Conservation (phyloP, 2,888 invertebrate genomes). For the Halictus ligatus region DNA sequence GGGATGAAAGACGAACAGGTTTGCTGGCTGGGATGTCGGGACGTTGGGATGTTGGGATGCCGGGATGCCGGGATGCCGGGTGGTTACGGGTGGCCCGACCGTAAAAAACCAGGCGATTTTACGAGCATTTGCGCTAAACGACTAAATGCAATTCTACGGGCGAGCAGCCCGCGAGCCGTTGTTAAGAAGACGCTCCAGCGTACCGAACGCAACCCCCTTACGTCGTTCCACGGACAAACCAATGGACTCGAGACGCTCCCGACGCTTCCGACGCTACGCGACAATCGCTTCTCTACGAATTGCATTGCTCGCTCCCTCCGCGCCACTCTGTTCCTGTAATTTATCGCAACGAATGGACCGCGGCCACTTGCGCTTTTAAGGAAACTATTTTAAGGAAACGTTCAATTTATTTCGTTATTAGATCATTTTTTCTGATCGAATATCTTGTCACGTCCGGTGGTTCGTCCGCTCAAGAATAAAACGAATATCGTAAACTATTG, state of each 20-base stretch:
- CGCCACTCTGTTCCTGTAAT: constrained; percentile 31
- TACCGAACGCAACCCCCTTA: constrained; percentile 35
- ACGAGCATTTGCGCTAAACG: constrained; percentile 66
- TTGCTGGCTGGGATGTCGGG: not conserved
- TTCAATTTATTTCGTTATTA: too few species aligned
- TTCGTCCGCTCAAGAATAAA: too few species aligned
- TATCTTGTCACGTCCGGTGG: too few species aligned
- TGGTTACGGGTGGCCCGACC: constrained; percentile 18
- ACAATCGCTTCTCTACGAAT: constrained; percentile 22
- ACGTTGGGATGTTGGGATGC: not conserved
- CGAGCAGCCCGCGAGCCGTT: constrained; percentile 44
- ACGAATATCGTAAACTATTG: too few species aligned
- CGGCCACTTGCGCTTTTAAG: not conserved
- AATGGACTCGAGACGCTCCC: not conserved
- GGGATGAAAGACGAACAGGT: constrained; percentile 8
- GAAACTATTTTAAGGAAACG: too few species aligned
- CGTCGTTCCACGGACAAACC: constrained; percentile 16
- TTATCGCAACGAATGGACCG: constrained; percentile 35
- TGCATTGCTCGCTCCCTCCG: constrained; percentile 32
- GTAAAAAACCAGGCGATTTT: constrained; percentile 60
- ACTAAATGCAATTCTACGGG: constrained; percentile 58
- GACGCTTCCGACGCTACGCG: not conserved
- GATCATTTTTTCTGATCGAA: too few species aligned
- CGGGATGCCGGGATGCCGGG: not conserved
- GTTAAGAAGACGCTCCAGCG: constrained; percentile 36